A percentile compares a stretch with the other conserved stretches of the same genome.
Conservation (phyloP, 2,113 vertebrate species). For the Glaucomys volans region DNA sequence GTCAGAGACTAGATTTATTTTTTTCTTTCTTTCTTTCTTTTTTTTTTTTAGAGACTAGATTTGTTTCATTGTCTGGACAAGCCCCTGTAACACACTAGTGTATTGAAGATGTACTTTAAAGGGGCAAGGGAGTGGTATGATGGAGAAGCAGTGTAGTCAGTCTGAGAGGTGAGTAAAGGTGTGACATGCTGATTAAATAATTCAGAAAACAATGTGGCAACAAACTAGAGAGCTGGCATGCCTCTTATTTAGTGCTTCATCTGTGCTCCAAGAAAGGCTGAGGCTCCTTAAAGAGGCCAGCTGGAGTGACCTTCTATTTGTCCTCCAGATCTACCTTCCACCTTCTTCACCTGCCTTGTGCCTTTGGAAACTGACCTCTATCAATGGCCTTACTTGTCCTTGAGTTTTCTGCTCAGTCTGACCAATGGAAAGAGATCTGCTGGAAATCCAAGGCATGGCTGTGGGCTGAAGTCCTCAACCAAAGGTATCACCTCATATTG, state of each 20-base stretch:
- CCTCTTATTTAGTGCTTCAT: not conserved
- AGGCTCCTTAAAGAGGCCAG: not conserved
- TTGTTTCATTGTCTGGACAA: not conserved
- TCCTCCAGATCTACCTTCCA: not conserved
- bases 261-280: not conserved
- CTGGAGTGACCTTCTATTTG: not conserved
- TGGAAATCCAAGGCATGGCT: not conserved
- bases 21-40: too few species aligned
- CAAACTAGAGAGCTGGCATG: not conserved
- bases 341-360: not conserved
- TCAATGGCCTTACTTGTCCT: not conserved
- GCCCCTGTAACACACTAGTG: not conserved
- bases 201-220: not conserved
- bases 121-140: not conserved
- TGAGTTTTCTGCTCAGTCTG: not conserved
- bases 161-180: not conserved
- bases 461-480: not conserved
- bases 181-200: not conserved
- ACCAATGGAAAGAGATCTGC: not conserved
- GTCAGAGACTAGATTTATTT: slow-evolving; percentile 3
- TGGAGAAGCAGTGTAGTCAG: not conserved
- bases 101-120: not conserved
- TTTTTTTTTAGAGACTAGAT: too few species aligned
- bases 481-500: not conserved
- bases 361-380: not conserved